These are phyloP conservation scores for Somateria mollissima DNA, from an alignment of 2,797 vertebrate species.

Conservation along the genomic window DNA sequence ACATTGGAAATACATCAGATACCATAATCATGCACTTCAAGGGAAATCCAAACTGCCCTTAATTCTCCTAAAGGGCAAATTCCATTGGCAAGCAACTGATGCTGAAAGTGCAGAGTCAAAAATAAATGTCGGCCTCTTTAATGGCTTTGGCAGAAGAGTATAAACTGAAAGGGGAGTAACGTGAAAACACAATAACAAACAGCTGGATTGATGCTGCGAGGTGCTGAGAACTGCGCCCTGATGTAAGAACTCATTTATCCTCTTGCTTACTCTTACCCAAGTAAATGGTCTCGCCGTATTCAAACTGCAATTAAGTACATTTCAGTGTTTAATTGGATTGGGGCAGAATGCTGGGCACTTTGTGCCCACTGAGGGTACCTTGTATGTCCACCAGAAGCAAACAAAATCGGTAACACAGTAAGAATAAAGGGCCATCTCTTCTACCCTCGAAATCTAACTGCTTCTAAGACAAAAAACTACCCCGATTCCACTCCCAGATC, in stretches of 20 bases:
- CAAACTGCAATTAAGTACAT: slow-evolving; percentile 18
- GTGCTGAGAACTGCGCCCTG: slow-evolving; percentile 15
- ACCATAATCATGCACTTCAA: background rate
- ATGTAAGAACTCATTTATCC: slow-evolving; percentile 48
- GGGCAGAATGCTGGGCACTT: background rate
- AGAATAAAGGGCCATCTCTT: background rate
- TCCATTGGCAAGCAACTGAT: background rate
- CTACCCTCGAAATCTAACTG: background rate
- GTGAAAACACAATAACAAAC: slow-evolving; percentile 43
- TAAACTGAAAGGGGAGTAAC: slow-evolving; percentile 18
- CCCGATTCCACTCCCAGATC: background rate
- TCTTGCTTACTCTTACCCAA: slow-evolving; percentile 38
- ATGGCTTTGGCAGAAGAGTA: slow-evolving; percentile 22
- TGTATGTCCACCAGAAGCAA: background rate
- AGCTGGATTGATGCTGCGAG: slow-evolving; percentile 21
- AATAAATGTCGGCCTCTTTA: background rate
- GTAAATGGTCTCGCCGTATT: slow-evolving; percentile 41
- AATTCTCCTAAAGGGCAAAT: slow-evolving; percentile 28
- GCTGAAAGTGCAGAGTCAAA: slow-evolving; percentile 47
- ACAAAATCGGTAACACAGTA: background rate
- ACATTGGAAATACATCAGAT: background rate
- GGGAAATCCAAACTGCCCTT: slow-evolving; percentile 10
- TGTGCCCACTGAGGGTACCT: background rate
- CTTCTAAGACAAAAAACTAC: background rate
- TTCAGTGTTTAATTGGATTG: slow-evolving; percentile 36